Base-by-base conservation (phyloP, 2,888 invertebrate species). In the Caenorhabditis imperialis region DNA sequence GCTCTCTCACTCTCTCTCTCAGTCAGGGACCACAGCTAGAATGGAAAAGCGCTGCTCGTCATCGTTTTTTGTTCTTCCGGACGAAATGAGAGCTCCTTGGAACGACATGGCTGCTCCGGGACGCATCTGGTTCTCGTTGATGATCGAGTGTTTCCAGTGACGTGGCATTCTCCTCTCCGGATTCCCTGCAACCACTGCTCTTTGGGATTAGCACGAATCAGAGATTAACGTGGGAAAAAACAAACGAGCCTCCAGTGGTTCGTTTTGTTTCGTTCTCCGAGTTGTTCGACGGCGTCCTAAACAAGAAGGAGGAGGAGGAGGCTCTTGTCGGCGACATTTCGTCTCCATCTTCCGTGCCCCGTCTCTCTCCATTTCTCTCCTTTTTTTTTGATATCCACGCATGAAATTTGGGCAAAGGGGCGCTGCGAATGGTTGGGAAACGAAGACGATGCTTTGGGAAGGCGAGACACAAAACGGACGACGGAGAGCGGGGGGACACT, bases 381-480 rank as follows among this genome's bases (percentile, higher is more conserved):
- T 20, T 20, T 38, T 40, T 8, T 50, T 50, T 33, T 47, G 57
- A 44, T 50, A 47, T 47, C 48, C 37, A 38, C 35, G 25, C 40
- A 47, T 50, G 47, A 67, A 48, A 45, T 25, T 45, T 53, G 23
- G 37, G 44, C 55, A 38, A 35, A 50, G 58, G 54, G 58, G 48
- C 58, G 58, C 35, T 20, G n/a, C 45, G 40, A 63, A 63, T 63
- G 63, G 63, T 54, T 63, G 57, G 55, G 57, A 65, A 65, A 53
- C 10, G 42, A 38, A 65, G 40, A 54, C 51, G 50, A 35, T 27
- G 60, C 33, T 55, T 61, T 8, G 38, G 37, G 55, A 48, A 44
- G 57, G 20, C 20, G 33, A 42, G 35, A 42, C 37, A 38, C 48
- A 37, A 27, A 63, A 42, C 35, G n/a, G 38, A 33, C 40, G 23